Percentiles rank a stretch among this genome's conserved stretches.
These are phyloP conservation scores for Seira ritae DNA, from an alignment of 2,888 invertebrate genomes.

Conservation along the genomic window DNA sequence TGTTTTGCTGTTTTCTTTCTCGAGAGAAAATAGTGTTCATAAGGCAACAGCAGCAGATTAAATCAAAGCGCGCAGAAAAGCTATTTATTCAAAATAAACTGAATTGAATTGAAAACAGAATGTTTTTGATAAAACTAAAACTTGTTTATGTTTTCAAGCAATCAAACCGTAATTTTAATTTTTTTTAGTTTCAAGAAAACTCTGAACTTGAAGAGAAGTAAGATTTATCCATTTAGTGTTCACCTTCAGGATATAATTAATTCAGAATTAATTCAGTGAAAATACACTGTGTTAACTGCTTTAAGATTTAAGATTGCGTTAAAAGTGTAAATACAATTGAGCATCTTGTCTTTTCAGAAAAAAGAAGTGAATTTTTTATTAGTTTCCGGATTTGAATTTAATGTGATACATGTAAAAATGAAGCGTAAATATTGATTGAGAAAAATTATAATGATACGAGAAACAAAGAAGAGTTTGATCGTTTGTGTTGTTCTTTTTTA, in stretches of 20 bases:
- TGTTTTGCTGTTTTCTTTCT: background rate
- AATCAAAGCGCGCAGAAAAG: constrained; percentile 1
- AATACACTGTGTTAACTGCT: too few species aligned
- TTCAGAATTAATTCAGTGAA: too few species aligned
- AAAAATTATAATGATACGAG: constrained; percentile 5
- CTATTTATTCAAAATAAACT: background rate
- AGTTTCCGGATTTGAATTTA: background rate
- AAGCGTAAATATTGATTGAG: background rate
- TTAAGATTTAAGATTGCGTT: too few species aligned
- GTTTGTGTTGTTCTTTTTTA: constrained; percentile 36
- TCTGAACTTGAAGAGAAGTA: too few species aligned
- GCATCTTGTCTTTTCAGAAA: background rate
- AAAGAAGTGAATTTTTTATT: background rate
- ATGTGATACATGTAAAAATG: constrained; percentile 6
- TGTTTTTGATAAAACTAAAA: too few species aligned
- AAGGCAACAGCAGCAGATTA: constrained; percentile 3
- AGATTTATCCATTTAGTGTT: too few species aligned
- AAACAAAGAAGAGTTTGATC: background rate
- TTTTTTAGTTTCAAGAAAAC: too few species aligned
- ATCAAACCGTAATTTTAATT: too few species aligned
- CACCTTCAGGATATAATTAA: too few species aligned
- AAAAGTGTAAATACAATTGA: background rate
- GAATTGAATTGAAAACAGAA: background rate
- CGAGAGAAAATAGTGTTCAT: background rate
- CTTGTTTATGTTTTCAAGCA: too few species aligned